Base-by-base conservation (phyloP, 2,888 invertebrate species). In the Creontiades dilutus region DNA sequence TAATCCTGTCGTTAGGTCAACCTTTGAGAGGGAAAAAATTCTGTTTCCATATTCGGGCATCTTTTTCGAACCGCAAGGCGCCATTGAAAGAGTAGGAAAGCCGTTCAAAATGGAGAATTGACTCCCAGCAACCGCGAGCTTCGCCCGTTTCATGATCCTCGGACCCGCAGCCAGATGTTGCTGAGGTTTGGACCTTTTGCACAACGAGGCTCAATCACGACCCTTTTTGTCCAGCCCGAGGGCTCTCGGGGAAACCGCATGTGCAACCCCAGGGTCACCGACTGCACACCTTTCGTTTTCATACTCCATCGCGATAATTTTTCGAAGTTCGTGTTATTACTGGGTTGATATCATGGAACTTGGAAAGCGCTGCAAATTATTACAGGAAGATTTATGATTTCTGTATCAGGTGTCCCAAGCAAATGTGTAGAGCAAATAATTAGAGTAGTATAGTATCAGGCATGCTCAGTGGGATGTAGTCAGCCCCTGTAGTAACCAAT, bases 181-280 rank as follows among this genome's bases (percentile, higher is more conserved):
- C 68, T 68, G 68, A 13, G 68, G 68, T 23, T 23, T 68, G 4
- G 68, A 19, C 23, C 68, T 68, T n/a, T 68, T 68, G 19, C 68
- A 68, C 68, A 68, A 68, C 68, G 3, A 68, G 68, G 68, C 23
- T 23, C 68, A 68, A 68, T 68, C 68, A 68, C 68, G 68, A 68
- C 68, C 23, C 68, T 23, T 68, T 68, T 68, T 68, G 68, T 68
- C 19, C 23, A n/a, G 68, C 68, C 68, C 27, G 23, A 23, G 61
- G 68, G 68, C 68, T 19, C 7, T 4, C 68, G 3, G 27, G 68
- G 12, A 23, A 3, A n/a, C n/a, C 68, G n/a, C 23, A 68, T 68
- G 68, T 23, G 68, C 68, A 68, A 68, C 23, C 0, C 19, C 23
- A 23, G 9, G 61, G 52, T 52, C 23, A 68, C 23, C 68, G 23